Percentiles rank a stretch among this genome's conserved stretches.
Evolutionary conservation across 2,888 invertebrate genomes (phyloP).

Genomic region (Eubasilissa splendida): DNA sequence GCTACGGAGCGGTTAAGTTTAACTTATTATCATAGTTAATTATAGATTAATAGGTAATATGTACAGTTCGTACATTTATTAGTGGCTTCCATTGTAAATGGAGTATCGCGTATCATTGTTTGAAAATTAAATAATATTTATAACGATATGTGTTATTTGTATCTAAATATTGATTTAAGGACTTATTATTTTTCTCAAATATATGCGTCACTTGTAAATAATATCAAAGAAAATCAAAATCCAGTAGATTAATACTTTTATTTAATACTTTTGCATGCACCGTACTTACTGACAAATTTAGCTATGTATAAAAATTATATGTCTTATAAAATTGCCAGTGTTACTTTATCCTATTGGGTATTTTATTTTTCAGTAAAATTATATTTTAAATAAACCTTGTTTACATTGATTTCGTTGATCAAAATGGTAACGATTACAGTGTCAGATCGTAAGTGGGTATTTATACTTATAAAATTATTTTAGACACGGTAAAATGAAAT

Average conservation of each 20-base stretch:
- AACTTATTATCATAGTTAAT: conserved; percentile 33
- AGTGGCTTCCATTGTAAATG: conserved; percentile 44
- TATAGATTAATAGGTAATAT: conserved; percentile 36
- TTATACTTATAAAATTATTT: too few relatives aligned
- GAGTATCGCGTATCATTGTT: conserved; percentile 13
- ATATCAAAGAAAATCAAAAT: conserved; percentile 13
- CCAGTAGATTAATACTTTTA: background rate
- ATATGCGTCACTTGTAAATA: background rate
- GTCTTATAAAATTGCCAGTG: conserved; percentile 12
- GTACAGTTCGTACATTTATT: conserved; percentile 32
- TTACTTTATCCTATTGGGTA: too few relatives aligned
- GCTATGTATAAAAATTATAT: background rate
- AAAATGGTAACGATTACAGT: too few relatives aligned
- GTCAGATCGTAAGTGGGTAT: too few relatives aligned
- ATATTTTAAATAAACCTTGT: too few relatives aligned
- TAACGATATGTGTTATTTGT: conserved; percentile 17
- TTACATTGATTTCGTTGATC: too few relatives aligned
- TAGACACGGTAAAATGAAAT: too few relatives aligned
- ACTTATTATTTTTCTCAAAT: conserved; percentile 11
- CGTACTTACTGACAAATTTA: conserved; percentile 15
- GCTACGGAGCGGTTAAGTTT: conserved; percentile 26
- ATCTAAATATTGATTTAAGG: conserved; percentile 8
- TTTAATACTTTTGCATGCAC: conserved; percentile 10
- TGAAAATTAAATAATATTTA: background rate
- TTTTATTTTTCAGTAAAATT: too few relatives aligned